These are phyloP conservation scores for Emydoidea blandingii DNA, from an alignment of 2,797 vertebrate genomes.

Conservation along the genomic window DNA sequence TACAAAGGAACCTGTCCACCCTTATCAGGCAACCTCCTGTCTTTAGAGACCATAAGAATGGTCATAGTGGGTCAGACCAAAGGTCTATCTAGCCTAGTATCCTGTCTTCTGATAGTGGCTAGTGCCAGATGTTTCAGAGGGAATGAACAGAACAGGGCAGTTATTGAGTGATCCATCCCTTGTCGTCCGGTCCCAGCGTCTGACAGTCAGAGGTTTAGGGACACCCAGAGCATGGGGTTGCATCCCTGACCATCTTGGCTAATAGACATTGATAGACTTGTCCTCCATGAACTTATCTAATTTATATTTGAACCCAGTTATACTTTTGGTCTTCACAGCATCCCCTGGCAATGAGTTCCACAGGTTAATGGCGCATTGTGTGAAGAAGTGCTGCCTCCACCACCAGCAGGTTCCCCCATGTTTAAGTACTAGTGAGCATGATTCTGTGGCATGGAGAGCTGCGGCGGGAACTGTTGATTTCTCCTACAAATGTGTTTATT, in stretches of 20 bases:
- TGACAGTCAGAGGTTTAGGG: background rate
- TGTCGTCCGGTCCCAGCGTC: background rate
- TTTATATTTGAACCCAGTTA: background rate
- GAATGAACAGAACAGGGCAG: no score
- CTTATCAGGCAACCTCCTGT: background rate
- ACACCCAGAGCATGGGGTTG: no score
- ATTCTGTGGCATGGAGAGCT: no score
- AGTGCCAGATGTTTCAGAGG: no score
- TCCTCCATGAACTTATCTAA: background rate
- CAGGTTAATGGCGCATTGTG: no score
- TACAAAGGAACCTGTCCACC: background rate
- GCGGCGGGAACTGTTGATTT: background rate
- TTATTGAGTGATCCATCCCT: background rate
- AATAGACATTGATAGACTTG: background rate
- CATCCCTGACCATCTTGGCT: background rate
- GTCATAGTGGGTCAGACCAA: no score
- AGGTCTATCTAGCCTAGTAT: no score
- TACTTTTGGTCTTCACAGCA: background rate
- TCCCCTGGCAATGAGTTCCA: background rate
- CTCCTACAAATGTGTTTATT: background rate
- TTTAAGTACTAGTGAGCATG: background rate
- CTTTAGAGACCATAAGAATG: background rate
- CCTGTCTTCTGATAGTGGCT: no score
- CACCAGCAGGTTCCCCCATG: background rate
- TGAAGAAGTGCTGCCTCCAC: background rate